These are phyloP conservation scores for Eurytoma californica DNA, from an alignment of 2,888 invertebrate genomes.

Conservation along the genomic window DNA sequence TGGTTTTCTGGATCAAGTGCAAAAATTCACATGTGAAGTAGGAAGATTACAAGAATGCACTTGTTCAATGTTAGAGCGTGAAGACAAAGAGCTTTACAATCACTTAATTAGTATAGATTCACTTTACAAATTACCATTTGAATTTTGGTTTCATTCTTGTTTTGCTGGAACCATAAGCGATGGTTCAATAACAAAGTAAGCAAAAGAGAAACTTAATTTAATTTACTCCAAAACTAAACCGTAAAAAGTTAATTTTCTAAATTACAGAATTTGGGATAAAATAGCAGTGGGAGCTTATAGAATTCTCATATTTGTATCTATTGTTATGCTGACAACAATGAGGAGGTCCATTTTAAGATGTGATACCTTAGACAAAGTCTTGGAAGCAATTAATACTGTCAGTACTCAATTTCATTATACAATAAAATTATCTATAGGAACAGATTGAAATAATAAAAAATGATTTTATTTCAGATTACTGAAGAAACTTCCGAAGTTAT, in stretches of 20 bases:
- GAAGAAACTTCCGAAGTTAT: conserved; percentile 89
- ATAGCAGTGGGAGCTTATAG: conserved; percentile 89
- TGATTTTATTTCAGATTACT: conserved; percentile 79
- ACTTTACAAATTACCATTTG: conserved; percentile 81
- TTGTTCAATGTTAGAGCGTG: conserved; percentile 83
- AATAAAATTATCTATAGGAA: conserved; percentile 3
- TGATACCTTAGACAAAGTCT: conserved; percentile 78
- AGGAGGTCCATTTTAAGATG: conserved; percentile 82
- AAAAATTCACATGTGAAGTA: conserved; percentile 81
- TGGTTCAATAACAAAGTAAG: conserved; percentile 85
- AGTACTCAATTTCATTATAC: conserved; percentile 52
- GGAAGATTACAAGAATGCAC: conserved; percentile 82
- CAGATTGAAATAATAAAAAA: background rate
- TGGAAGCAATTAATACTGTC: conserved; percentile 83
- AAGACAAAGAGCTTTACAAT: conserved; percentile 84
- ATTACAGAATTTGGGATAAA: conserved; percentile 90
- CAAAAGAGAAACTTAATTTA: conserved; percentile 34
- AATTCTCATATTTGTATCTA: conserved; percentile 86
- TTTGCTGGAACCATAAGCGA: conserved; percentile 89
- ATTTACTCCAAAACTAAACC: background rate
- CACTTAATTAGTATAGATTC: conserved; percentile 82
- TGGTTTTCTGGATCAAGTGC: conserved; percentile 83
- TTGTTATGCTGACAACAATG: conserved; percentile 84
- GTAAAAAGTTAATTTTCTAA: background rate
- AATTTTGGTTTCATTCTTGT: conserved; percentile 88